These are phyloP conservation scores for Habropoda laboriosa DNA, from an alignment of 1,140 invertebrate species.

Conservation along the genomic window DNA sequence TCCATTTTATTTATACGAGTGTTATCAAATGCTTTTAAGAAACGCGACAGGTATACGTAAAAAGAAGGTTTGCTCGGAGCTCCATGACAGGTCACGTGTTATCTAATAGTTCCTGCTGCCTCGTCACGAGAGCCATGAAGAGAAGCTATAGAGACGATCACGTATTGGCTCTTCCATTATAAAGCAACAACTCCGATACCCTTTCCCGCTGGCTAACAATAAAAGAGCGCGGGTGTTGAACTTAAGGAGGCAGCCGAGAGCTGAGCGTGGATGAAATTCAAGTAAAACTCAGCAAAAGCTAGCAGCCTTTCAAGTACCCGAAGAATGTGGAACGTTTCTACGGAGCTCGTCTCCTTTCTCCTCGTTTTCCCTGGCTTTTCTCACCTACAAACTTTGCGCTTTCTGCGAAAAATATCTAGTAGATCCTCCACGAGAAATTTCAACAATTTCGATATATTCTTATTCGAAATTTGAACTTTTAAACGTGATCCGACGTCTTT, in stretches of 20 bases:
- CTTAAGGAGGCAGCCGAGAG: conserved; percentile 28
- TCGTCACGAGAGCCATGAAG: conserved; percentile 30
- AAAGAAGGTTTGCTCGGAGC: neutral
- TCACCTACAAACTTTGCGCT: neutral
- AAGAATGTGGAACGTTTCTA: conserved; percentile 16
- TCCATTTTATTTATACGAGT: neutral
- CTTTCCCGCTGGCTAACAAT: conserved; percentile 41
- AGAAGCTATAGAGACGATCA: conserved; percentile 67
- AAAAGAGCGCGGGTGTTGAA: conserved; percentile 43
- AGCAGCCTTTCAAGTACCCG: neutral
- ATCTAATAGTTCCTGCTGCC: conserved; percentile 39
- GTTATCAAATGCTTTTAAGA: neutral
- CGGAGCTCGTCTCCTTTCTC: neutral
- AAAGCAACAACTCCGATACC: conserved; percentile 56
- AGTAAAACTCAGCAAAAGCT: conserved; percentile 8
- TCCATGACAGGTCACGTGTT: conserved; percentile 46
- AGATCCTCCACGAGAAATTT: too few species aligned
- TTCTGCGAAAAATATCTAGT: neutral
- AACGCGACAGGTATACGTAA: neutral
- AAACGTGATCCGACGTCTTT: too few species aligned
- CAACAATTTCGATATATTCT: too few species aligned
- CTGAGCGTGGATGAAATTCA: neutral
- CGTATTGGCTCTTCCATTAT: conserved; percentile 66
- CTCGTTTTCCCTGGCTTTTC: neutral
- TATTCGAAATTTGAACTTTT: too few species aligned